Evolutionary conservation across 2,113 vertebrate genomes (phyloP).

Genomic region (Gasterosteus aculeatus): DNA sequence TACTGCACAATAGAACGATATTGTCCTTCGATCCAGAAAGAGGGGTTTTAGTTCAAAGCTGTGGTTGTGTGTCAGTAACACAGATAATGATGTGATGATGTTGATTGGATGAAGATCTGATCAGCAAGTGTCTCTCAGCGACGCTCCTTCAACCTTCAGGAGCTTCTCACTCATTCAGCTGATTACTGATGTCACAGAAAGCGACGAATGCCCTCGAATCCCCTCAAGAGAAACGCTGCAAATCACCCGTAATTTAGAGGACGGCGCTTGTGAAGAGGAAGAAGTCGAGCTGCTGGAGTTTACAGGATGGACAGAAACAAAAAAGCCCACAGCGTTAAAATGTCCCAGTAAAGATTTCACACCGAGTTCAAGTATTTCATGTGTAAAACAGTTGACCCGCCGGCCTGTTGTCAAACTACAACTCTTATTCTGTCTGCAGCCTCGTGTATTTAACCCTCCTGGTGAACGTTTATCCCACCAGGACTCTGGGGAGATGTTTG

Average conservation of each 20-base stretch:
- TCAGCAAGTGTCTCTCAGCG: no score
- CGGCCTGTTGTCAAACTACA: no score
- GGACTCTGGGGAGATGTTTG: no score
- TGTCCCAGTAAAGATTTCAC: slow-evolving; percentile 17
- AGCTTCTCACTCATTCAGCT: not conserved
- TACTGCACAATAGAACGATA: no score
- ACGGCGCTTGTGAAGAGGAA: not conserved
- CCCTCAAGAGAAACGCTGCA: not conserved
- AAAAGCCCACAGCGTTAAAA: slow-evolving; percentile 2
- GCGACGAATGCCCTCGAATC: not conserved
- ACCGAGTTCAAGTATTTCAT: slow-evolving; percentile 30
- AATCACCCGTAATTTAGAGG: accelerated
- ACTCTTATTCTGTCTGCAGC: not conserved
- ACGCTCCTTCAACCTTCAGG: no score
- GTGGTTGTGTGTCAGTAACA: no score
- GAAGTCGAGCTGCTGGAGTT: not conserved
- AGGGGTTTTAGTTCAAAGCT: no score
- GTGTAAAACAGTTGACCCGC: not conserved
- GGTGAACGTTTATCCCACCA: not conserved
- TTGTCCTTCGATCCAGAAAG: no score
- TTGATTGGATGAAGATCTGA: no score
- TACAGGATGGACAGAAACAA: not conserved
- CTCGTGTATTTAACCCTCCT: not conserved
- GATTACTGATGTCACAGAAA: not conserved
- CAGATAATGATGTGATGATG: no score